phyloP scores from a whole-genome alignment of 2,888 invertebrate genomes.

The Allygus modestus region DNA sequence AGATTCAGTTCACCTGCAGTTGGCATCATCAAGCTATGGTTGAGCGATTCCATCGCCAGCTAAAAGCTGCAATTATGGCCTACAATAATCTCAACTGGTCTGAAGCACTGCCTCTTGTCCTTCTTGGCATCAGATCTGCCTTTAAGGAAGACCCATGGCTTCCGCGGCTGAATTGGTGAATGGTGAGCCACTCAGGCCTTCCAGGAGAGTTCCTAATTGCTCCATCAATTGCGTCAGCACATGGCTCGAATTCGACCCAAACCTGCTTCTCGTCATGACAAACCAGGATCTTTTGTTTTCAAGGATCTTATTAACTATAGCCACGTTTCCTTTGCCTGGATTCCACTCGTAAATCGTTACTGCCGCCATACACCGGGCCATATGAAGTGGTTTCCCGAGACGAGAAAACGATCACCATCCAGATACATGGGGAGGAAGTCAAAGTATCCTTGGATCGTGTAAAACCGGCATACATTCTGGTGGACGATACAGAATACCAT shows the following conservation, averaged over 20 bases:
- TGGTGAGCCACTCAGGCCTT: too few relatives aligned
- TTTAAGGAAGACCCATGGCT: too few relatives aligned
- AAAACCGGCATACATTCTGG: too few relatives aligned
- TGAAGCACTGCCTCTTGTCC: constrained; percentile 46
- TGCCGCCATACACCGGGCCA: too few relatives aligned
- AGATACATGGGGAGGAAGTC: too few relatives aligned
- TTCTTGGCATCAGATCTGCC: constrained; percentile 54
- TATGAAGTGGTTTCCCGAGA: too few relatives aligned
- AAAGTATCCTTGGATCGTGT: too few relatives aligned
- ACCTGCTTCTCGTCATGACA: background rate
- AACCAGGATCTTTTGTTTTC: constrained; percentile 8
- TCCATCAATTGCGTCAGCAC: background rate
- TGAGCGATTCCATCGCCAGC: constrained; percentile 60
- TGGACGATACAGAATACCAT: too few relatives aligned
- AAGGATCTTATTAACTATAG: background rate
- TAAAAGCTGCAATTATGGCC: constrained; percentile 60
- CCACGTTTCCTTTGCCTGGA: background rate
- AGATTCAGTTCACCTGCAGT: background rate
- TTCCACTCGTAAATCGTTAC: too few relatives aligned
- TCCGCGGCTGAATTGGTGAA: too few relatives aligned
- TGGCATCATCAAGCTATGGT: background rate
- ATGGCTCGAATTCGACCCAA: background rate
- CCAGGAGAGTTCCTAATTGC: too few relatives aligned
- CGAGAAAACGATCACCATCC: too few relatives aligned
- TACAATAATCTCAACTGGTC: constrained; percentile 20